Evolutionary conservation across 2,888 invertebrate genomes (phyloP).

Genomic region (Platycnemis pennipes): DNA sequence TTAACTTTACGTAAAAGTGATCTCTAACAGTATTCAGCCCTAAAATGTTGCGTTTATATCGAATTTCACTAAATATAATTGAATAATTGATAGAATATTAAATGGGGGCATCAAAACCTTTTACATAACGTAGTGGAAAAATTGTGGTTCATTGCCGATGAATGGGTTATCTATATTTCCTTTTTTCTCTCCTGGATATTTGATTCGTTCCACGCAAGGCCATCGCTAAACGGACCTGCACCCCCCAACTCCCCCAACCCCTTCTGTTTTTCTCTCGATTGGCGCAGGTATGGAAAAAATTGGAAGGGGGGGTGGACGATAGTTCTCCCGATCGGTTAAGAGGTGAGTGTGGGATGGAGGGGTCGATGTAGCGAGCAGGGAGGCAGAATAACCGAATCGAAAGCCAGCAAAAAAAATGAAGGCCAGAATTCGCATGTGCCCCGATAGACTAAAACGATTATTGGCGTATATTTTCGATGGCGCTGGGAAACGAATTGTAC

Average conservation of each 20-base stretch:
- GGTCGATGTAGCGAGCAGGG: not conserved
- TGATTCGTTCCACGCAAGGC: not conserved
- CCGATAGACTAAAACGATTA: conserved; percentile 10
- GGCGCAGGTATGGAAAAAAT: not conserved
- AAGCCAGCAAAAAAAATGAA: not conserved
- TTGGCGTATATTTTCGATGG: conserved; percentile 7
- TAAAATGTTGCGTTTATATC: not conserved
- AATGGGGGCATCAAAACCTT: conserved; percentile 3
- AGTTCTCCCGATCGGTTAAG: not conserved
- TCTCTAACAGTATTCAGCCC: not conserved
- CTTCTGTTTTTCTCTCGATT: not conserved
- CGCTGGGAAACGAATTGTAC: conserved; percentile 11
- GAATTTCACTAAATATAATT: not conserved
- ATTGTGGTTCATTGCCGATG: not conserved
- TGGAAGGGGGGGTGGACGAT: not conserved
- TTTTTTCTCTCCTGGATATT: not conserved
- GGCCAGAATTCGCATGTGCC: not conserved
- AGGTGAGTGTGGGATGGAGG: not conserved
- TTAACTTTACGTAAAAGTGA: not conserved
- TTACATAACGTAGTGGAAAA: not conserved
- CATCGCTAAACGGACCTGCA: not conserved
- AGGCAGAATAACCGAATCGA: not conserved
- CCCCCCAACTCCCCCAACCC: not conserved
- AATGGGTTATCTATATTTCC: not conserved
- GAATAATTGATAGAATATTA: conserved; percentile 9